Evolutionary conservation across 2,888 invertebrate species (phyloP).

Genomic region (Boloria selene): DNA sequence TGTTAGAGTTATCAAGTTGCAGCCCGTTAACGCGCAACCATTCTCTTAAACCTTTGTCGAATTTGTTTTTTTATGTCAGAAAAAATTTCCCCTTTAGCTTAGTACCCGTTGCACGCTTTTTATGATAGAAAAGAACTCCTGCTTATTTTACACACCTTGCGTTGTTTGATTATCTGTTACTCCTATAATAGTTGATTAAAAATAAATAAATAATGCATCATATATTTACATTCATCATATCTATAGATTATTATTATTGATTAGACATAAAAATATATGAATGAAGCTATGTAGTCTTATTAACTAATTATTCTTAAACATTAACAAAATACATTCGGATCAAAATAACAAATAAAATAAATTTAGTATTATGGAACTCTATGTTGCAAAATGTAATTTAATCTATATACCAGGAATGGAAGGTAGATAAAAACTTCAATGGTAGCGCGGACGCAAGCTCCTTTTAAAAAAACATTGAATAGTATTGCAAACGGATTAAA

Average conservation of each 20-base stretch:
- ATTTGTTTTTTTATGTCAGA: conserved; percentile 57
- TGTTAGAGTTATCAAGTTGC: conserved; percentile 78
- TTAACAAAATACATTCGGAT: too few species aligned
- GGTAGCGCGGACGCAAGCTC: conserved; percentile 44
- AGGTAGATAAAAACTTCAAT: conserved; percentile 21
- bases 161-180: conserved; percentile 24
- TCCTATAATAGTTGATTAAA: not conserved
- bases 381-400: not conserved
- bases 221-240: too few species aligned
- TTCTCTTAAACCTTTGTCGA: conserved; percentile 62
- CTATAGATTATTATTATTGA: too few species aligned
- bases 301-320: too few species aligned
- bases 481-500: conserved; percentile 77
- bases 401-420: not conserved
- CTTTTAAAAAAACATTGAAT: conserved; percentile 62
- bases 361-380: too few species aligned
- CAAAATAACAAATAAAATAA: too few species aligned
- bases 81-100: conserved; percentile 57
- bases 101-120: conserved; percentile 45
- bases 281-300: too few species aligned
- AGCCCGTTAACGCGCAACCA: conserved; percentile 68
- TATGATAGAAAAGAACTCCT: conserved; percentile 27
- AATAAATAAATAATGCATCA: too few species aligned
- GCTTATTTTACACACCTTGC: conserved; percentile 39
- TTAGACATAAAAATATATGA: too few species aligned